A percentile compares a stretch with the other conserved stretches of the same genome.
phyloP scores from a whole-genome alignment of 2,113 vertebrate genomes.

The Gasterosteus nipponicus region DNA sequence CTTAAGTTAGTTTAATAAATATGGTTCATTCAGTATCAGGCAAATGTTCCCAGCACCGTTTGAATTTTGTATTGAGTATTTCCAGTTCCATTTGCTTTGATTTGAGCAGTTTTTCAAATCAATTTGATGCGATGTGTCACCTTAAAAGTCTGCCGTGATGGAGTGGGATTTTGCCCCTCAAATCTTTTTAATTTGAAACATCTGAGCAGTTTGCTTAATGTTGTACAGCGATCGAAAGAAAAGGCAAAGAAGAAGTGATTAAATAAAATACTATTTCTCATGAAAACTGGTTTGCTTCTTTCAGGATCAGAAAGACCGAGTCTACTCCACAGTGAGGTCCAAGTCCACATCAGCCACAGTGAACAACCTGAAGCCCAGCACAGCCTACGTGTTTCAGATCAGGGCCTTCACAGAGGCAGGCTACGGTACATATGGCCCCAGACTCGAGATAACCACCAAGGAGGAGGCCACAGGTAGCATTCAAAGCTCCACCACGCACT shows the following conservation, averaged over 20 bases:
- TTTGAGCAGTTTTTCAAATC: neutral
- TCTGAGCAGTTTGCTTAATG: neutral
- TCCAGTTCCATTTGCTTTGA: neutral
- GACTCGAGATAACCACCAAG: slow-evolving; percentile 94
- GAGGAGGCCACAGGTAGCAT: slow-evolving; percentile 92
- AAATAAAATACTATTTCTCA: neutral
- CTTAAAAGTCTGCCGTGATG: neutral
- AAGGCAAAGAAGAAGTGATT: neutral
- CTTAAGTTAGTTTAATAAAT: too few species aligned
- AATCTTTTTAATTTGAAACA: neutral
- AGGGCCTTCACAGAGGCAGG: slow-evolving; percentile 96
- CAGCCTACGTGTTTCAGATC: slow-evolving; percentile 97
- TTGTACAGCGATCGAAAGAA: neutral
- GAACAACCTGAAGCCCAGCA: slow-evolving; percentile 96
- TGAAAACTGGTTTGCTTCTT: slow-evolving; percentile 42
- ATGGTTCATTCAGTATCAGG: neutral
- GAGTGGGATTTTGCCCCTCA: neutral
- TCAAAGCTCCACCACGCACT: neutral
- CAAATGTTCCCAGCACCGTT: neutral
- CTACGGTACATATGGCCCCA: slow-evolving; percentile 94
- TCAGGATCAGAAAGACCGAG: slow-evolving; percentile 96
- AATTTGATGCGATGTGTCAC: neutral
- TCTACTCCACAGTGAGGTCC: slow-evolving; percentile 96
- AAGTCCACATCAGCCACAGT: slow-evolving; percentile 94
- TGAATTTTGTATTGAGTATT: neutral